Evolutionary conservation across 2,113 vertebrate species (phyloP), one percentile per base, ranked within the genome.

Genomic region (Phoxinus phoxinus): DNA sequence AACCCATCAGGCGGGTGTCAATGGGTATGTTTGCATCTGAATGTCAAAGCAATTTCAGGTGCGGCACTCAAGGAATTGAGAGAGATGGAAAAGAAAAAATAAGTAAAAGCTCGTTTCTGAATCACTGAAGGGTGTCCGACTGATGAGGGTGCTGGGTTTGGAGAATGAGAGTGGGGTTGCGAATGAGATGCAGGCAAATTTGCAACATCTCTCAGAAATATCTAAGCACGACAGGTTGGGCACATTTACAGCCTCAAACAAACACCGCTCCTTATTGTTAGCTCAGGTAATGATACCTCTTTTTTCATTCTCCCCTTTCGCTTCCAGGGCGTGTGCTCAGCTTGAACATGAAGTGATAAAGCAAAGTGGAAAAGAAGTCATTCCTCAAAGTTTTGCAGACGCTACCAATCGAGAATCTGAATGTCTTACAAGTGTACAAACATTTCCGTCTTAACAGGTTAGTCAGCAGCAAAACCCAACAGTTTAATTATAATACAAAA

Each of bases 31-130:
- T 90, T 90, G 91, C 86, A 88, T 88, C 77, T 85, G 90, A 93
- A 93, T 86, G 89, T 90, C 91, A 91, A 84, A 90, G 90, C 88
- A 91, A 90, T 92, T 93, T 91, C 86, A 89, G 87, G 87, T 91
- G 12, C 86, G 81, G 87, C 76, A 73, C 85, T 59, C 48, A 23
- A 77, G 35, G 15, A 88, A 91, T 90, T 87, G 79, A 92, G 86
- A 93, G 84, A 69, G 83, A 81, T 80, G 25, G 59, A 71, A 27
- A 61, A n/a, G 7, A 10, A 71, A 56, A 51, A 67, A 30, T 15
- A 48, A 30, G 41, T 10, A 30, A 81, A 81, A 83, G 11, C 79
- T 69, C 37, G 10, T 81, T 81, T 81, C 41, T 48, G 56, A 59
- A 51, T 61, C 85, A 73, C 51, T 72, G 58, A 63, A 56, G 67